Evolutionary conservation across 2,888 invertebrate genomes (phyloP).

Genomic region (Eucera pruinosa): DNA sequence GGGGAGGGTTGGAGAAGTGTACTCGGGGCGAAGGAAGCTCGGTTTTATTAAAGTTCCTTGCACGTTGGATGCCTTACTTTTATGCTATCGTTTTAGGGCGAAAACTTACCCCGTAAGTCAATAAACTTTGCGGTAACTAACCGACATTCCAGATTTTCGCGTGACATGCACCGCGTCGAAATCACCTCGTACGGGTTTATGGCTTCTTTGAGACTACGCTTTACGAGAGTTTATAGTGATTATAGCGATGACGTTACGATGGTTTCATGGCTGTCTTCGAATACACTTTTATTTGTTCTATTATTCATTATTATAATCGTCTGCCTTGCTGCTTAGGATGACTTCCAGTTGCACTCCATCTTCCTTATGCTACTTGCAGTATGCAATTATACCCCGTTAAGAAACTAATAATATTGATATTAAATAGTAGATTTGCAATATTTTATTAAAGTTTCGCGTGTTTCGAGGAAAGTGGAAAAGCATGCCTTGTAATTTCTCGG

Average conservation of each 20-base stretch:
- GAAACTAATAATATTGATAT: too few species aligned
- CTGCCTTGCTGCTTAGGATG: too few species aligned
- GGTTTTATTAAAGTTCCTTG: slow-evolving; percentile 67
- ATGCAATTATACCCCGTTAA: too few species aligned
- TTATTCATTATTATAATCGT: too few species aligned
- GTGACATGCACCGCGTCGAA: slow-evolving; percentile 34
- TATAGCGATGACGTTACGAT: too few species aligned
- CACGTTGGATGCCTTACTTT: slow-evolving; percentile 66
- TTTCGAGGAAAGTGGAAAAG: background rate
- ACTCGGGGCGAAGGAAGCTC: slow-evolving; percentile 37
- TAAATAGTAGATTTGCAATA: too few species aligned
- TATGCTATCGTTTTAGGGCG: slow-evolving; percentile 55
- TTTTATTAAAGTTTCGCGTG: background rate
- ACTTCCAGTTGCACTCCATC: too few species aligned
- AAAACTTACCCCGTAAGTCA: slow-evolving; percentile 67
- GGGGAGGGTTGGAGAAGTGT: background rate
- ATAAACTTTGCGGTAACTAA: slow-evolving; percentile 68
- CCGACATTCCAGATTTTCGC: slow-evolving; percentile 65
- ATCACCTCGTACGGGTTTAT: slow-evolving; percentile 25
- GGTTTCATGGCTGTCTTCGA: too few species aligned
- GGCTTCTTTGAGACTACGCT: background rate
- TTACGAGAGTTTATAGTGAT: background rate
- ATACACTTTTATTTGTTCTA: too few species aligned
- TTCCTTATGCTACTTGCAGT: too few species aligned
- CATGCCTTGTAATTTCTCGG: background rate